Evolutionary conservation across 2,888 invertebrate genomes (phyloP), one percentile per base, ranked within the genome.

Genomic region (Andrena bucephala): DNA sequence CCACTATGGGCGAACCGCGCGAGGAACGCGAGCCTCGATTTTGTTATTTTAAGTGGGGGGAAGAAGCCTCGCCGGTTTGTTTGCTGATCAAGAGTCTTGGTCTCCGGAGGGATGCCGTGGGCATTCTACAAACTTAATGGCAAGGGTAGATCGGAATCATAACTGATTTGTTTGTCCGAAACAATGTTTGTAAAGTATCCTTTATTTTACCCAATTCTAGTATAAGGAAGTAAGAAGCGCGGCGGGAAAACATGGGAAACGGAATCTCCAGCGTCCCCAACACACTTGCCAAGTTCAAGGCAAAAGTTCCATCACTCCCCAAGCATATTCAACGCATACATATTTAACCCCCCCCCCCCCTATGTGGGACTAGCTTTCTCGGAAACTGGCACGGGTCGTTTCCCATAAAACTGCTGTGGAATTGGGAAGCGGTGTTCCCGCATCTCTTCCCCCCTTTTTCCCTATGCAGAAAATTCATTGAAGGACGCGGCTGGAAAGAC

Each of bases 401-500:
- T 59, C 42, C 57, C 68, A 29, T 83, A 83, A 83, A 83, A 83
- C 62, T 82, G 27, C 27, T 31, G 5, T 60, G 82, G 82, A 83
- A 83, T 83, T 78, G 73, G 73, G 84, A 78, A 78, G 80, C 81
- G 81, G 3, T 77, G 83, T 83, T 67, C 36, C 10, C 31, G 27
- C 4, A 54, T 52, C 7, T 24, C 27, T 42, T 59, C 52, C 36
- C 5, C 24, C 29, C n/a, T 36, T 27, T 50, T 60, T 8, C 42
- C 31, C 63, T 63, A 57, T 57, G 74, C 20, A 74, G 81, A 77
- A 77, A 81, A 85, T 78, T 72, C 78, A 77, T 75, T 83, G 76
- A 68, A 75, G 81, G 81, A 84, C 86, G 76, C 74, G 71, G 54
- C 54, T 59, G 60, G 71, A 67, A 24, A 84, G 75, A 86, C 84